phyloP scores from a whole-genome alignment of 1,140 invertebrate genomes.

The Penaeus vannamei region DNA sequence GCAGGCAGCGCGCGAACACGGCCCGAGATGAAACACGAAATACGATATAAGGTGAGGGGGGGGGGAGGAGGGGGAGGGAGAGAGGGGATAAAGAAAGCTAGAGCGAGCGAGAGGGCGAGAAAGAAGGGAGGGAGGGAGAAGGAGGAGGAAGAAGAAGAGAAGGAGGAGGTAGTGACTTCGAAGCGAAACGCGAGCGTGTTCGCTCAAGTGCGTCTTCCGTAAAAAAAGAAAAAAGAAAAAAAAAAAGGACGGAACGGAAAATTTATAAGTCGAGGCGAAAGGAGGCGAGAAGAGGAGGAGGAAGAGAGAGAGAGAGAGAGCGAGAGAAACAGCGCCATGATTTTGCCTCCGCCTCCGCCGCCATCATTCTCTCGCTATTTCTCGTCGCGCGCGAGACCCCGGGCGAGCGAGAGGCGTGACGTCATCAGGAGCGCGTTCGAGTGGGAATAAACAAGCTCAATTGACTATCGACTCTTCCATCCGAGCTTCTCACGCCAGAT shows the following conservation, averaged over 20 bases:
- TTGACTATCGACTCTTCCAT: no score
- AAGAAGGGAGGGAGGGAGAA: no score
- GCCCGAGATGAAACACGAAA: not conserved
- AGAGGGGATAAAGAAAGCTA: no score
- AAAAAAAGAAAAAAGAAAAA: not conserved
- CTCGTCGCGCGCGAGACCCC: not conserved
- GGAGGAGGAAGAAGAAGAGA: no score
- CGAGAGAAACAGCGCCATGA: conserved; percentile 9
- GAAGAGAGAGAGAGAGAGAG: conserved; percentile 3
- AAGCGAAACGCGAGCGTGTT: no score
- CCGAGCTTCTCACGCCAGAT: no score
- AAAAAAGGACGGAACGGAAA: not conserved
- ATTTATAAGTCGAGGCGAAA: not conserved
- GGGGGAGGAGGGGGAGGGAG: not conserved
- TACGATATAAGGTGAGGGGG: not conserved
- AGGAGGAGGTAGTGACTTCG: no score
- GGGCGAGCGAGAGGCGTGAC: no score
- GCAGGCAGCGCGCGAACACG: conserved; percentile 2
- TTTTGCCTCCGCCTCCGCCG: not conserved
- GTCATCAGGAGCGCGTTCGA: no score
- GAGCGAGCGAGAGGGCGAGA: no score
- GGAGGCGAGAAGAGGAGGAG: not conserved
- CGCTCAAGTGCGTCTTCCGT: no score
- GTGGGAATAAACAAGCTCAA: no score
- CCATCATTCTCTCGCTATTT: not conserved